Percentiles rank a stretch among this genome's conserved stretches.
Evolutionary conservation across 2,113 vertebrate genomes (phyloP).

Genomic region (Burhinus oedicnemus): DNA sequence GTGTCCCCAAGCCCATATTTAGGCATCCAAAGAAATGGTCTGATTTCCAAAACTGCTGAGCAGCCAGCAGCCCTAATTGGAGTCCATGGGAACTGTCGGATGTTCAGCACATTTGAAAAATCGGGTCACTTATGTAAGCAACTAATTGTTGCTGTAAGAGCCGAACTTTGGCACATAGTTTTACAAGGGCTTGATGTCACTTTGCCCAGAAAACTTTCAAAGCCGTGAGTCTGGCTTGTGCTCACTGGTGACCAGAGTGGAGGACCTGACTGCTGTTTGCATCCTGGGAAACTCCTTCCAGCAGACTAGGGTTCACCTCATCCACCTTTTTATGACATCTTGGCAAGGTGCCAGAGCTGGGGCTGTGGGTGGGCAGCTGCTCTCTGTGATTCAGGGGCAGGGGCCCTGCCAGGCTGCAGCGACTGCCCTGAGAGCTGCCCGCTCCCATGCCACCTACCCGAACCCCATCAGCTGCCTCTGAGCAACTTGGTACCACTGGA

Average conservation of each 20-base stretch:
- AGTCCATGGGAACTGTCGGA: conserved; percentile 33
- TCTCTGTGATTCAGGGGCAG: not conserved
- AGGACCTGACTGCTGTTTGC: not conserved
- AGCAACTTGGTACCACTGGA: not conserved
- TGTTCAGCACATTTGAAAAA: conserved; percentile 27
- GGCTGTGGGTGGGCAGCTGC: not conserved
- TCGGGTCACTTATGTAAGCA: conserved; percentile 57
- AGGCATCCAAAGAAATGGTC: conserved; percentile 23
- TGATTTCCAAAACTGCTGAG: conserved; percentile 46
- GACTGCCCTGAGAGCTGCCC: accelerated
- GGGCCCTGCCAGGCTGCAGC: accelerated
- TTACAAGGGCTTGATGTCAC: not conserved
- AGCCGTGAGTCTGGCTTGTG: not conserved
- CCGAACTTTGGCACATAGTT: not conserved
- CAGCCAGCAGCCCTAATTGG: conserved; percentile 23
- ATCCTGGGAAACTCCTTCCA: not conserved
- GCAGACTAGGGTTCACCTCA: accelerated
- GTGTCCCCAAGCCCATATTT: not conserved
- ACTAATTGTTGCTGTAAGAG: conserved; percentile 5
- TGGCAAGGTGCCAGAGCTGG: accelerated
- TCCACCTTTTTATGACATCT: accelerated
- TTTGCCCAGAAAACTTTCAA: conserved; percentile 5
- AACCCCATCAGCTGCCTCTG: not conserved
- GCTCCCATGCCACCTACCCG: not conserved
- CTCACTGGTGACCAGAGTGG: not conserved